These are phyloP conservation scores for Chironomus tepperi DNA, from an alignment of 1,140 invertebrate species.

Conservation along the genomic window DNA sequence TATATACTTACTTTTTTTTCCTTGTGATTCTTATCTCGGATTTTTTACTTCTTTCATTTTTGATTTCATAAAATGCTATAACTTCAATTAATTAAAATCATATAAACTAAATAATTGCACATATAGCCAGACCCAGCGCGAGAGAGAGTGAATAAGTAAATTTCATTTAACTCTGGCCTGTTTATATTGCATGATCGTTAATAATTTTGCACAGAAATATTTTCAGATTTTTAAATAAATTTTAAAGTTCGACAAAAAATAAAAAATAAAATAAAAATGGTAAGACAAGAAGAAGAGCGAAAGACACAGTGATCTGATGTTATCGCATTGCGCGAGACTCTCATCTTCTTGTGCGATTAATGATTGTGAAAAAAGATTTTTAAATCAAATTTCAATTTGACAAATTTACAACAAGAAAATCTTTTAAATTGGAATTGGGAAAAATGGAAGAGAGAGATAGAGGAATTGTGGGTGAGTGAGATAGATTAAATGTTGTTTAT, in stretches of 20 bases:
- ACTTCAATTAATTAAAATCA: constrained; percentile 10
- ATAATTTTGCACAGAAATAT: neutral
- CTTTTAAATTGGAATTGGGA: neutral
- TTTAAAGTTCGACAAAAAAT: no score
- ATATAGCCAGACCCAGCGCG: neutral
- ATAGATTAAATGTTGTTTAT: no score
- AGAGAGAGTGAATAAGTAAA: neutral
- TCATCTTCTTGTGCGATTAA: constrained; percentile 18
- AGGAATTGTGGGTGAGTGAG: no score
- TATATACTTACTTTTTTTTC: neutral
- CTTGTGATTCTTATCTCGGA: neutral
- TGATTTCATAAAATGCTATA: constrained; percentile 14
- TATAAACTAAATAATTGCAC: constrained; percentile 6
- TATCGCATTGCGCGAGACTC: neutral
- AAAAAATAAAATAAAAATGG: no score
- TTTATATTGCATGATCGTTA: constrained; percentile 13
- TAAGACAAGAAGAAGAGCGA: no score
- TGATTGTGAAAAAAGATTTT: neutral
- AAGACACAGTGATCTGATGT: neutral
- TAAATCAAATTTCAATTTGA: constrained; percentile 15
- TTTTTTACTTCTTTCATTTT: neutral
- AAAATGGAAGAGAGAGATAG: neutral
- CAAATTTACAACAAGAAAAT: constrained; percentile 16
- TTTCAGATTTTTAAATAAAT: no score
- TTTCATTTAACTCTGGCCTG: neutral